phyloP scores from a whole-genome alignment of 2,888 invertebrate species.

The Ellobium chinense region DNA sequence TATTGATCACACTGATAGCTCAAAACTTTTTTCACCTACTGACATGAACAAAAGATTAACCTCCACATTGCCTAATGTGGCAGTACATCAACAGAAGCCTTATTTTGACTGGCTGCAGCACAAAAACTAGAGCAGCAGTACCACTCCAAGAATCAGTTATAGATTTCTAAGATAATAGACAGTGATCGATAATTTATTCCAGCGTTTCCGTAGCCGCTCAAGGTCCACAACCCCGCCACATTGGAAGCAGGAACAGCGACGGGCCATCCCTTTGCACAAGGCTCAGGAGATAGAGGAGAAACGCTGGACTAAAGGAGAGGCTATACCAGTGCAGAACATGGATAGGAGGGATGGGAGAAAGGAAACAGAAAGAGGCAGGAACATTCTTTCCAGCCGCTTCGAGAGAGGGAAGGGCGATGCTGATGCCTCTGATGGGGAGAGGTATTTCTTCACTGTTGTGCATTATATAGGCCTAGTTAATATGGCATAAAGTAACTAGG shows the following conservation, averaged over 20 bases:
- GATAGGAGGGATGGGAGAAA: slow-evolving; percentile 3
- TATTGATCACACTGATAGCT: too few relatives aligned
- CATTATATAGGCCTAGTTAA: too few relatives aligned
- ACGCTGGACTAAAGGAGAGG: slow-evolving; percentile 54
- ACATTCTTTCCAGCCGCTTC: slow-evolving; percentile 14
- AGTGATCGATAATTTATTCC: too few relatives aligned
- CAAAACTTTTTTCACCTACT: too few relatives aligned
- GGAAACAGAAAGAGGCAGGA: slow-evolving; percentile 1
- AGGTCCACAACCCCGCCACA: slow-evolving; percentile 95
- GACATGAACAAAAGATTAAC: too few relatives aligned
- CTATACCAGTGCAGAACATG: background rate
- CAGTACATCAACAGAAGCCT: too few relatives aligned
- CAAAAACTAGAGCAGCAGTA: too few relatives aligned
- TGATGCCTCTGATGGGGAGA: background rate
- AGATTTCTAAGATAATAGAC: too few relatives aligned
- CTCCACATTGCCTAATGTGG: too few relatives aligned
- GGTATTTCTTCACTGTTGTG: background rate
- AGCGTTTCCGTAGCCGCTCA: slow-evolving; percentile 84
- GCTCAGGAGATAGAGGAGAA: slow-evolving; percentile 40
- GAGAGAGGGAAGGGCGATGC: slow-evolving; percentile 24
- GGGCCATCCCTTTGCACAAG: slow-evolving; percentile 34
- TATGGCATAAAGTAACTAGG: too few relatives aligned
- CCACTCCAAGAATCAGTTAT: too few relatives aligned
- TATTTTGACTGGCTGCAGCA: too few relatives aligned
- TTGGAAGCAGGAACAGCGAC: slow-evolving; percentile 83